Base-by-base conservation (phyloP, 1,140 invertebrate species). In the Aphaenogaster floridana region DNA sequence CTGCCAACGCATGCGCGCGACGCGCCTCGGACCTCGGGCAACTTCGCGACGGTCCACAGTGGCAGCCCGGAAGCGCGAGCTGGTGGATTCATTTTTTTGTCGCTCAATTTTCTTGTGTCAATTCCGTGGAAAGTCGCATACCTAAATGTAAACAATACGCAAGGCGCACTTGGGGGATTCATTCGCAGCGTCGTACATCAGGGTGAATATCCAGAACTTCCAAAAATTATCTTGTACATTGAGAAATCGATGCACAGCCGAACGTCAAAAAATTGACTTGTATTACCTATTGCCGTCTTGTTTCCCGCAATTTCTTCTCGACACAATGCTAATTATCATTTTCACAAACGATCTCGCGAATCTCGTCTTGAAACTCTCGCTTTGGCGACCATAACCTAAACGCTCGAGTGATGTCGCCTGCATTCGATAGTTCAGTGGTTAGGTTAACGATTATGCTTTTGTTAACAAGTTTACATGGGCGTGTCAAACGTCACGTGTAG, bases 11-110 rank as follows among this genome's bases (percentile, higher is more conserved):
- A 90, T 91, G 91, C 91, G 91, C 84, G 13, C 42, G 36, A 72
- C 34, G 48, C 1, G 45, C 28, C 7, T 57, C 48, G 69, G n/a
- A 42, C 21, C 15, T 34, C 11, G 21, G 2, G 39, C 74, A 90
- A 90, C 86, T 86, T 91, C 87, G 85, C 48, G 69, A 28, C 34
- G 61, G 71, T 90, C 85, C 91, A 92, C 83, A 90, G 91, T 92
- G 85, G 91, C 91, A 92, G 80, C 71, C 61, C n/a, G 57, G 61
- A 64, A 61, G 39, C 9, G 84, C 66, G 48, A 71, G 42, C 78
- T 54, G 86, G 52, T 78, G 66, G 42, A 11, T 15, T 50, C 0
- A 2, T 42, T 52, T 71, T 84, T 79, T 59, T 15, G 17, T 79
- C 34, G 66, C 39, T 36, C 61, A 36, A 50, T 76, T 17, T 61